A percentile compares a stretch with the other conserved stretches of the same genome.
phyloP scores from a whole-genome alignment of 2,113 vertebrate genomes.

The Cromileptes altivelis region DNA sequence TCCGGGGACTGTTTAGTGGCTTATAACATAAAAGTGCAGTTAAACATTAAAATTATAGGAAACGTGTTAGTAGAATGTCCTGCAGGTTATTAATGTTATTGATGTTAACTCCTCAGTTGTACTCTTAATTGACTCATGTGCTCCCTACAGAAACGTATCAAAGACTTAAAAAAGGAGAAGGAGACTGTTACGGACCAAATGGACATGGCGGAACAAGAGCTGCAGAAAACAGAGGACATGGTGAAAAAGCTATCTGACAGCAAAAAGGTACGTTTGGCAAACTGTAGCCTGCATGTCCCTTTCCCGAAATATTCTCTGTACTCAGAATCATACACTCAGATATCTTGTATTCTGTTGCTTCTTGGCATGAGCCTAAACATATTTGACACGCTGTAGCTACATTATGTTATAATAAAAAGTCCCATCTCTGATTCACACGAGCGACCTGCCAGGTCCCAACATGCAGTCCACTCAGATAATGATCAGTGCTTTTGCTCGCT shows the following conservation, averaged over 20 bases:
- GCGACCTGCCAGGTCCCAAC: conserved; percentile 36
- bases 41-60: background rate
- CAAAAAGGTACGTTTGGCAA: conserved; percentile 86
- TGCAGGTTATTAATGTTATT: background rate
- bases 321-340: background rate
- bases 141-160: conserved; percentile 83
- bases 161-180: conserved; percentile 84
- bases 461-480: conserved; percentile 42
- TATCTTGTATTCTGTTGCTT: background rate
- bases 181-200: conserved; percentile 82
- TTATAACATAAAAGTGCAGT: background rate
- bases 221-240: conserved; percentile 83
- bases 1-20: background rate
- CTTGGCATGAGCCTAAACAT: background rate
- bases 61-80: background rate
- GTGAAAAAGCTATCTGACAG: conserved; percentile 84
- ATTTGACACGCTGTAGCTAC: background rate
- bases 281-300: background rate
- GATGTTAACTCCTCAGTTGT: background rate
- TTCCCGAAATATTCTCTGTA: background rate
- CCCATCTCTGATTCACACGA: background rate
- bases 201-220: conserved; percentile 82
- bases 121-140: background rate
- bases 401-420: background rate
- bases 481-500: conserved; percentile 32